Percentiles rank a stretch among this genome's conserved stretches.
These are phyloP conservation scores for Axinella damicornis DNA, from an alignment of 37 sponge, comb jelly and placozoan species.

Conservation along the genomic window DNA sequence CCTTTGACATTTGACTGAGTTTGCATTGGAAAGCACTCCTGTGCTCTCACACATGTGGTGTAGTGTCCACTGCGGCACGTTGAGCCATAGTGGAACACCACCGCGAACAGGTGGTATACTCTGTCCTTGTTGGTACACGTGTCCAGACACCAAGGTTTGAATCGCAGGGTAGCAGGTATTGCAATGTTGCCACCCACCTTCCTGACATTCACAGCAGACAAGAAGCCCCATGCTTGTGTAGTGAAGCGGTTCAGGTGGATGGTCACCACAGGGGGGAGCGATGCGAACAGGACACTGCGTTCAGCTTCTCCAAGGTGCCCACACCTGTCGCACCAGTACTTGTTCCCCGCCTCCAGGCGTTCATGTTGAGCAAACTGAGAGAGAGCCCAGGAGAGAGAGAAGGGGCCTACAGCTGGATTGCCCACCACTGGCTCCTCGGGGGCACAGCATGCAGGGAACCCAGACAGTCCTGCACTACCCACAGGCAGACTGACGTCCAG, in stretches of 20 bases:
- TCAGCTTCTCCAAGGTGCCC: slow-evolving; percentile 71
- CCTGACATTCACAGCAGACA: slow-evolving; percentile 13
- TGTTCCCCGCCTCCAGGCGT: slow-evolving; percentile 51
- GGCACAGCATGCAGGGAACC: slow-evolving; percentile 7
- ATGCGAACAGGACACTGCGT: slow-evolving; percentile 45
- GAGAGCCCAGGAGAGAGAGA: slow-evolving; percentile 70
- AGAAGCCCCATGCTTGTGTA: slow-evolving; percentile 11
- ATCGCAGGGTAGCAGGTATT: slow-evolving; percentile 52
- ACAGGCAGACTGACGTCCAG: slow-evolving; percentile 80
- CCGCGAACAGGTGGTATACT: slow-evolving; percentile 74
- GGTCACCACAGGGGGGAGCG: slow-evolving; percentile 63
- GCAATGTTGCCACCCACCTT: slow-evolving; percentile 72
- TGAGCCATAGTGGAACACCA: slow-evolving; percentile 76
- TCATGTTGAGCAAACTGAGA: slow-evolving; percentile 67
- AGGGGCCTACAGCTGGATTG: slow-evolving; percentile 34
- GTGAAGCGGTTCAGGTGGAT: slow-evolving; percentile 81
- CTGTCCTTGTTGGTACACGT: slow-evolving; percentile 32
- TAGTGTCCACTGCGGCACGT: slow-evolving; percentile 79
- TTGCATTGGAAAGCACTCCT: not conserved
- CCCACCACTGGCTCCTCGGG: not conserved
- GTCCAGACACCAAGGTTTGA: slow-evolving; percentile 62
- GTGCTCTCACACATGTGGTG: slow-evolving; percentile 48
- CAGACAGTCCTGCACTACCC: slow-evolving; percentile 27
- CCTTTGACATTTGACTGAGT: not conserved
- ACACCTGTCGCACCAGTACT: slow-evolving; percentile 76